Base-by-base conservation (phyloP, 2,888 invertebrate species). In the Sinopyrophorus schimmeli region DNA sequence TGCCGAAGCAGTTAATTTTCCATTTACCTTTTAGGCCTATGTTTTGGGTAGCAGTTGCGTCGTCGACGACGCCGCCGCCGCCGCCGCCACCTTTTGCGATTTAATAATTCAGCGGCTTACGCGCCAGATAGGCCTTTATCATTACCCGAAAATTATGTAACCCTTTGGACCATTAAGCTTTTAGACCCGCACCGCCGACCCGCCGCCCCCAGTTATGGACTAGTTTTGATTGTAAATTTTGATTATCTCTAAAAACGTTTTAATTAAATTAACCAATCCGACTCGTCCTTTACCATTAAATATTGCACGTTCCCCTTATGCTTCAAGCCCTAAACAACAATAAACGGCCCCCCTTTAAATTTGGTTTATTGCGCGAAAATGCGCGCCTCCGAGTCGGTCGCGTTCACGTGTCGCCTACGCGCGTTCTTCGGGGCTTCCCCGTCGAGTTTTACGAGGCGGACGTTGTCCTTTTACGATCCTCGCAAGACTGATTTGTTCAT, bases 21-120 rank as follows among this genome's bases (percentile, higher is more conserved):
- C 51, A 51, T 51, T 51, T 51, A 51, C 51, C 51, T 51, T 51
- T 51, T 41, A 51, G 43, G 35, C 51, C 35, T 50, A 28, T 40
- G 51, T 47, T 51, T 50, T 42, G 38, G 51, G 46, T 41, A 46
- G 41, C 50, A 51, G 51, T 42, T 51, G 47, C 44, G 44, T 41
- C 44, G n/a, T n/a, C n/a, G n/a, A n/a, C n/a, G n/a, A n/a, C n/a
- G n/a, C n/a, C n/a, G n/a, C n/a, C n/a, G n/a, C n/a, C n/a, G n/a
- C n/a, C n/a, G 39, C 50, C 32, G 30, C 44, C 38, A 43, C 42
- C 48, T 47, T 44, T 31, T 37, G 41, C 39, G 39, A 44, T 50
- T 50, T 50, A 50, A 50, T 50, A 50, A 49, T 50, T 50, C 38
- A 50, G 34, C 23, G 40, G 50, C 34, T 50, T 50, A 43, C 44